These are phyloP conservation scores for Archocentrus centrarchus DNA, from an alignment of 2,113 vertebrate genomes.

Conservation along the genomic window DNA sequence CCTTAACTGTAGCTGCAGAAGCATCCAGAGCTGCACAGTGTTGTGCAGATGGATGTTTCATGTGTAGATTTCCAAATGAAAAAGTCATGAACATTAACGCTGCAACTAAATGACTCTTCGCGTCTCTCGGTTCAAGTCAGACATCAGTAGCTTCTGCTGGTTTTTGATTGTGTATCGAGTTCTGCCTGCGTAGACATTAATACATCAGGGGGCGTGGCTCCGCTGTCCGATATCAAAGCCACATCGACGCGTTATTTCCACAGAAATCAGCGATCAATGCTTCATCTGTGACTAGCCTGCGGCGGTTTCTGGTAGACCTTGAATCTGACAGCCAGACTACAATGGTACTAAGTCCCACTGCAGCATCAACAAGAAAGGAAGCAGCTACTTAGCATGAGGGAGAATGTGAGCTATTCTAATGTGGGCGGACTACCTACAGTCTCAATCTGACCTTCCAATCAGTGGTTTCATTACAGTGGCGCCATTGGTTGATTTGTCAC, in stretches of 20 bases:
- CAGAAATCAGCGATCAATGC: not conserved
- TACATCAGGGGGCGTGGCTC: not conserved
- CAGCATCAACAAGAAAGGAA: not conserved
- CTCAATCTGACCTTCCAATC: constrained; percentile 29
- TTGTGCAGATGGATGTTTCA: too few relatives aligned
- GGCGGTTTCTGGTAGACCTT: constrained; percentile 19
- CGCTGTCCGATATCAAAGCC: not conserved
- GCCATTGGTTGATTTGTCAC: not conserved
- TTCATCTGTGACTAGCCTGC: constrained; percentile 10
- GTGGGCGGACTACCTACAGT: constrained; percentile 40
- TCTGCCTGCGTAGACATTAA: not conserved
- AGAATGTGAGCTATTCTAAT: constrained; percentile 54
- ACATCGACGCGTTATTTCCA: not conserved
- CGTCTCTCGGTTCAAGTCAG: too few relatives aligned
- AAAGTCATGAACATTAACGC: too few relatives aligned
- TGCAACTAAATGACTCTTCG: too few relatives aligned
- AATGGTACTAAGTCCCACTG: constrained; percentile 1
- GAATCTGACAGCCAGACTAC: constrained; percentile 4
- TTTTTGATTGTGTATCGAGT: not conserved
- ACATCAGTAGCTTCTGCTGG: not conserved
- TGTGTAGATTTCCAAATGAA: too few relatives aligned
- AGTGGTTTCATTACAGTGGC: constrained; percentile 10
- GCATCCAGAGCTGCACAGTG: too few relatives aligned
- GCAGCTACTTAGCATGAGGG: constrained; percentile 30
- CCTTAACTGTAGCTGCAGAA: too few relatives aligned